Percentiles rank a stretch among this genome's conserved stretches.
These are phyloP conservation scores for Avahi laniger DNA, from an alignment of 2,797 vertebrate species.

Conservation along the genomic window DNA sequence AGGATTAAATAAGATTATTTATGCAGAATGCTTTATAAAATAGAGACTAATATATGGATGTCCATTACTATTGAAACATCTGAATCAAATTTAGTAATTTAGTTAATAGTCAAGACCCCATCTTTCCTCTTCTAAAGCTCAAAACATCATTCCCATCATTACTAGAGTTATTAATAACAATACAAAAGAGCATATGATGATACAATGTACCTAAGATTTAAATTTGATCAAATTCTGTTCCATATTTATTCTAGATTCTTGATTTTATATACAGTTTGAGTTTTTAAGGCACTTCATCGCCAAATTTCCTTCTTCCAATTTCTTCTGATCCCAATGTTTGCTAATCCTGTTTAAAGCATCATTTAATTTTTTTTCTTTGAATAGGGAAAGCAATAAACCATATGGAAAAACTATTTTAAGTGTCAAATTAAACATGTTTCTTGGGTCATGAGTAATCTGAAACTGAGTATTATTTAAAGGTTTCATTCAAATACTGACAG, in stretches of 20 bases:
- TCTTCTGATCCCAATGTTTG: not conserved
- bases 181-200: not conserved
- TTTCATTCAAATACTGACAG: not conserved
- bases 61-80: not conserved
- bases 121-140: not conserved
- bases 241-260: not conserved
- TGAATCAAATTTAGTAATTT: slow-evolving; percentile 6
- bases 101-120: not conserved
- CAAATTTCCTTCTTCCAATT: not conserved
- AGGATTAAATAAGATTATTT: not conserved
- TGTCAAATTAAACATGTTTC: not conserved
- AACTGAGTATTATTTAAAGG: not conserved
- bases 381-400: not conserved
- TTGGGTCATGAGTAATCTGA: not conserved
- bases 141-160: not conserved
- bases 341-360: not conserved
- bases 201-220: not conserved
- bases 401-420: not conserved
- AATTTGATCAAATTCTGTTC: not conserved
- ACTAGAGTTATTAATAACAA: not conserved
- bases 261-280: not conserved
- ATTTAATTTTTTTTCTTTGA: not conserved
- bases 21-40: not conserved
- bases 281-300: not conserved
- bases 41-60: not conserved